Conservation (phyloP, 2,888 invertebrate genomes). For the Eupelmus urozonus region DNA sequence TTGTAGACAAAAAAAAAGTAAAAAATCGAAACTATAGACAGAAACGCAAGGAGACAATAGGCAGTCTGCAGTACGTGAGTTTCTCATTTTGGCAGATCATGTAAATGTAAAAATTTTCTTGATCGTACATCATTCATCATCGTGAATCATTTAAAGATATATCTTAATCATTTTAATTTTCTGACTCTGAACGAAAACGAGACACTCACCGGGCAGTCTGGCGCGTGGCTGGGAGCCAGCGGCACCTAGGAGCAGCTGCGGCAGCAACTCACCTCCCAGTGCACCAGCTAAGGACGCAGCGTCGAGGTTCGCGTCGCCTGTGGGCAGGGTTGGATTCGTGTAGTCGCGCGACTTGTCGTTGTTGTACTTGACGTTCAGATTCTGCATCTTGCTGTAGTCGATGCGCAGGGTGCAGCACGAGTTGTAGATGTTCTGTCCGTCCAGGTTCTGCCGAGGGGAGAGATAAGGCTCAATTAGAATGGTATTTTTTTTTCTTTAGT, state of each 20-base stretch:
- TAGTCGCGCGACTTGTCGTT: slow-evolving; percentile 99
- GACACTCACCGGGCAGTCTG: slow-evolving; percentile 73
- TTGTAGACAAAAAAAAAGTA: background rate
- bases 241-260: slow-evolving; percentile 80
- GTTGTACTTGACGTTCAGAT: slow-evolving; percentile 99
- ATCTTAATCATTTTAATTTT: background rate
- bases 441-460: slow-evolving; percentile 95
- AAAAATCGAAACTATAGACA: background rate
- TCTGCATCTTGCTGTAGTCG: slow-evolving; percentile 99
- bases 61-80: slow-evolving; percentile 45
- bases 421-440: slow-evolving; percentile 99
- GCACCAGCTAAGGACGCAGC: slow-evolving; percentile 82
- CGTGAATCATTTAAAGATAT: too few species aligned
- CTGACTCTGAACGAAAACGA: slow-evolving; percentile 46
- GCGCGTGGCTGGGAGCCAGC: slow-evolving; percentile 75
- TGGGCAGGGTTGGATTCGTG: slow-evolving; percentile 98
- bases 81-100: slow-evolving; percentile 44
- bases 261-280: slow-evolving; percentile 83
- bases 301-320: slow-evolving; percentile 88
- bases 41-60: background rate
- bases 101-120: too few species aligned
- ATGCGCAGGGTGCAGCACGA: slow-evolving; percentile 99
- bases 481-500: too few species aligned
- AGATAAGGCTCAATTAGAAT: too few species aligned
- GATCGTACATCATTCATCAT: too few species aligned